These are phyloP conservation scores for Procambarus virginalis DNA, from an alignment of 1,140 invertebrate species.

Conservation along the genomic window DNA sequence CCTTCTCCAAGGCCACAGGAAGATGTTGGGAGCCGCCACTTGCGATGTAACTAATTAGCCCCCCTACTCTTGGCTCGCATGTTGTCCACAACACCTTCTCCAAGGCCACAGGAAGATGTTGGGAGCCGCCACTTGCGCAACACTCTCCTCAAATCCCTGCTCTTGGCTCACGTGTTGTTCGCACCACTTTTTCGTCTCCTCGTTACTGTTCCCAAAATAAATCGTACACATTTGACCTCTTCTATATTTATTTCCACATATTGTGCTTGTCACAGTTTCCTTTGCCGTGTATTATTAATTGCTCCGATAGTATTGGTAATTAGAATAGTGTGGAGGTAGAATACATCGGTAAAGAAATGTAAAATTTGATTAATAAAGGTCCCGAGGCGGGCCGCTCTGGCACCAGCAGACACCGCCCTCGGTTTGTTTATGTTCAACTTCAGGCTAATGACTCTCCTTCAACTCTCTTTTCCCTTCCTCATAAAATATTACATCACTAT, in stretches of 20 bases:
- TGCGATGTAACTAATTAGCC: background rate
- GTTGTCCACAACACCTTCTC: background rate
- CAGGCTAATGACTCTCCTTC: background rate
- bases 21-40: background rate
- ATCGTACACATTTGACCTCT: background rate
- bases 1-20: background rate
- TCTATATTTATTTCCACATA: too few relatives aligned
- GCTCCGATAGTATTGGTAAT: too few relatives aligned
- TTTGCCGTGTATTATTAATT: too few relatives aligned
- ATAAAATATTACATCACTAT: background rate
- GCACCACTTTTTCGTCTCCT: background rate
- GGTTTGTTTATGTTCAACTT: conserved; percentile 32
- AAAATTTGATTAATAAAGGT: background rate
- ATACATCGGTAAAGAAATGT: background rate
- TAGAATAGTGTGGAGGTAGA: background rate
- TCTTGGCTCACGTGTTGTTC: conserved; percentile 26
- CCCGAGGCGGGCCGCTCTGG: background rate
- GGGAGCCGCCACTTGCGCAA: conserved; percentile 16
- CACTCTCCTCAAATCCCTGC: background rate
- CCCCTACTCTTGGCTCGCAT: conserved; percentile 4
- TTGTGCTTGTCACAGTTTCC: too few relatives aligned
- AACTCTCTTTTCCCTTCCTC: background rate
- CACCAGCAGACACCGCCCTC: conserved; percentile 2
- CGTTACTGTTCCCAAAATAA: background rate
- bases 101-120: background rate